Evolutionary conservation across 2,888 invertebrate genomes (phyloP).

Genomic region (Griposia aprilina): DNA sequence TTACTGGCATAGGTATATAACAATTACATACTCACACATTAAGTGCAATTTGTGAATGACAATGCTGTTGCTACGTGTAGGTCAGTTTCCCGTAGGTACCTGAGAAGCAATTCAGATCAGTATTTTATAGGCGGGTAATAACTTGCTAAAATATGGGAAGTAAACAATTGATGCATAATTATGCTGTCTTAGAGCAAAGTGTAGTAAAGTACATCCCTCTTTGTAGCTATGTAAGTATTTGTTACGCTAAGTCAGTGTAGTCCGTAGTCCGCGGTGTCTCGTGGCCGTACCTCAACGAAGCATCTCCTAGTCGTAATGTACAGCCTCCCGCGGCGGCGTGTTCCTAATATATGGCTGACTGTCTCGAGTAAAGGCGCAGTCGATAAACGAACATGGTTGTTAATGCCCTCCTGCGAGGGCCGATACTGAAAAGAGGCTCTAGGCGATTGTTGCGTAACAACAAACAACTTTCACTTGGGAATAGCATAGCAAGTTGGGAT

Average conservation of each 20-base stretch:
- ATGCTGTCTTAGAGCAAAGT: not conserved
- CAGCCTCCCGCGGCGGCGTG: not conserved
- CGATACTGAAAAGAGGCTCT: not conserved
- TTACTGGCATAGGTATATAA: not conserved
- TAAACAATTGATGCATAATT: not conserved
- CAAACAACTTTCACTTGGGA: not conserved
- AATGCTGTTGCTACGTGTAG: not conserved
- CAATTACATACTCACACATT: no score
- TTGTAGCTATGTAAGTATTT: not conserved
- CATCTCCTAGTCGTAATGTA: not conserved
- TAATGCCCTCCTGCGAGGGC: not conserved
- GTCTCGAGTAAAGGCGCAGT: not conserved
- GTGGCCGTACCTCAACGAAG: not conserved
- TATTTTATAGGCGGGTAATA: not conserved
- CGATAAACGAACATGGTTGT: constrained; percentile 10
- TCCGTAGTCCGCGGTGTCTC: not conserved
- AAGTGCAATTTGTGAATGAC: not conserved
- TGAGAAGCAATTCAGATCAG: not conserved
- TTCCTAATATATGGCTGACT: not conserved
- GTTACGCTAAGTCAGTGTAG: not conserved
- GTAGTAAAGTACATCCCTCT: not conserved
- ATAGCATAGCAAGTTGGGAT: no score
- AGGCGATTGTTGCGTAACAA: not conserved
- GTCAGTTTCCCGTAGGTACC: not conserved
- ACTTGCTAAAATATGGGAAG: not conserved